Evolutionary conservation across 2,113 vertebrate genomes (phyloP), one percentile per base, ranked within the genome.

Genomic region (Ciconia stormi): DNA sequence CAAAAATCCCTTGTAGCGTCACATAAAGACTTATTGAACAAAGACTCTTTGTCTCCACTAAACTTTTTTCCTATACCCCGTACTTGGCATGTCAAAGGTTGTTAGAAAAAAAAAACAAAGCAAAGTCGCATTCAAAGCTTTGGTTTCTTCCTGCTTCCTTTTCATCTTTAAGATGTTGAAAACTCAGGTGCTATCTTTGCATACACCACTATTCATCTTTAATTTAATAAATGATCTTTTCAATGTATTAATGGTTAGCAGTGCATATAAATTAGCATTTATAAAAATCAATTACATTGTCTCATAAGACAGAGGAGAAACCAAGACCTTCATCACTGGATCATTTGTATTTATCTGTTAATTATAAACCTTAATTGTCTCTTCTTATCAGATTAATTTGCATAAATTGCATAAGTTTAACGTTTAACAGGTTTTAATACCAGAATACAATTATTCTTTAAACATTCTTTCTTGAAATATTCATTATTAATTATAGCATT

Each of bases 291-390:
- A 98, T 98, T 98, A 98, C 93, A 94, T 96, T 98, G 98, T 98
- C 96, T 98, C 95, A 92, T 97, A 97, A 98, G 97, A 98, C 96
- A 97, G 97, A 98, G 96, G 94, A 97, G 97, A 98, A 98, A 98
- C 97, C 95, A 97, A 98, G 98, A 98, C 97, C 97, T 97, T 98
- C 98, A 98, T 98, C 97, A 96, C 79, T 94, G 97, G 98, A 98
- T 98, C 98, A 98, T 98, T 98, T 98, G 97, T 98, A 98, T 98
- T 98, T 98, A 98, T 98, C 98, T 98, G 98, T 98, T 98, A 98
- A 98, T 98, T 98, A 98, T 98, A 98, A 98, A 97, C 97, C 97
- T 95, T 98, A 98, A 98, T 98, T 98, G 98, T 98, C 97, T 98
- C 97, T 87, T 97, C 98, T 98, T 98, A 98, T 98, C 98, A 98